These are phyloP conservation scores for Rana temporaria DNA, from an alignment of 2,113 vertebrate genomes.

Conservation along the genomic window DNA sequence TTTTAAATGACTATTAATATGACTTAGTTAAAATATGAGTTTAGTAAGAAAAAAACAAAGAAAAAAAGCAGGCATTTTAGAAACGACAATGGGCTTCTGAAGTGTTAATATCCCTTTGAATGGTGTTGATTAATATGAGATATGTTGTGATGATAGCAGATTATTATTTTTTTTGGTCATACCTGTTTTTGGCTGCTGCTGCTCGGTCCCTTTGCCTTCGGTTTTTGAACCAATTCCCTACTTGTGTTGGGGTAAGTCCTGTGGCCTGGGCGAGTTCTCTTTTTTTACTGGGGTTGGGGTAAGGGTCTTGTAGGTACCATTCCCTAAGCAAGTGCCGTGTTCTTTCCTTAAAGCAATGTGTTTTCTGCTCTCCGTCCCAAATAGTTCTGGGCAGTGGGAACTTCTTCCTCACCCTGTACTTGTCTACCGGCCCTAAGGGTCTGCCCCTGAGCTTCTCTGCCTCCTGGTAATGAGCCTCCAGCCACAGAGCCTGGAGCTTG, in stretches of 20 bases:
- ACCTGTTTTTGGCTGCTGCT: slow-evolving; percentile 98
- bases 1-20: no score
- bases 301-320: slow-evolving; percentile 99
- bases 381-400: slow-evolving; percentile 98
- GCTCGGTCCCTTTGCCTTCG: slow-evolving; percentile 98
- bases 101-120: no score
- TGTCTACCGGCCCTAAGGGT: slow-evolving; percentile 97
- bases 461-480: slow-evolving; percentile 98
- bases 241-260: slow-evolving; percentile 98
- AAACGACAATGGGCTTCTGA: no score
- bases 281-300: slow-evolving; percentile 98
- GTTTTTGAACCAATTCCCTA: slow-evolving; percentile 99
- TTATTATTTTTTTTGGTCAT: slow-evolving; percentile 59
- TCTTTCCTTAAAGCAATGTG: slow-evolving; percentile 99
- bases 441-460: slow-evolving; percentile 97
- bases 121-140: no score
- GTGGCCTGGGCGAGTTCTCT: slow-evolving; percentile 97
- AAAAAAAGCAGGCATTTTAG: no score
- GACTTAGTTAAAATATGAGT: no score
- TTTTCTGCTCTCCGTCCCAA: slow-evolving; percentile 99
- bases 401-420: slow-evolving; percentile 99
- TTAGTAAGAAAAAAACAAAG: no score
- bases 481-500: slow-evolving; percentile 97
- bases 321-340: slow-evolving; percentile 96
- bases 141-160: not conserved